These are phyloP conservation scores for Callithrix jacchus DNA, from an alignment of 2,113 vertebrate species.

Conservation along the genomic window DNA sequence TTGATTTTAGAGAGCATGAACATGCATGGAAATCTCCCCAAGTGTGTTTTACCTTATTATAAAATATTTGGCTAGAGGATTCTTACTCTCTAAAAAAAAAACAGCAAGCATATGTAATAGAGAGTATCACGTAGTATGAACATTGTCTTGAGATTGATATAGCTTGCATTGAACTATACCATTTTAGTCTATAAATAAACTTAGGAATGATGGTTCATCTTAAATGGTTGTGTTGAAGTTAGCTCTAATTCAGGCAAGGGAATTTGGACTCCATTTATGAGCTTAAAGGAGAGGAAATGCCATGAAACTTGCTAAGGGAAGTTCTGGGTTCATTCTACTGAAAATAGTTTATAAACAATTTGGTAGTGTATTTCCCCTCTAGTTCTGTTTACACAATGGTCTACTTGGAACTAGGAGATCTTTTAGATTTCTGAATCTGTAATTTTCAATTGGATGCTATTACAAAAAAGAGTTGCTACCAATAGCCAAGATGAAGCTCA, in stretches of 20 bases:
- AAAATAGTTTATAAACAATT: constrained; percentile 13
- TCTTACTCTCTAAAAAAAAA: not conserved
- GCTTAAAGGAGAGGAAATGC: not conserved
- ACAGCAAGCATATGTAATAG: not conserved
- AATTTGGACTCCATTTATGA: not conserved
- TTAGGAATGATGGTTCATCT: not conserved
- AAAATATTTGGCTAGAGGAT: not conserved
- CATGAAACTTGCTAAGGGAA: not conserved
- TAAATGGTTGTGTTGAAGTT: not conserved
- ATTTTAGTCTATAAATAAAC: constrained; percentile 16
- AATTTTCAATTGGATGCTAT: not conserved
- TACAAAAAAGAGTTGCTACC: constrained; percentile 12
- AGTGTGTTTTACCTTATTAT: not conserved
- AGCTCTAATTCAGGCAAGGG: not conserved
- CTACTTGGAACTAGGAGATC: not conserved
- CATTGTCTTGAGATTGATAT: not conserved
- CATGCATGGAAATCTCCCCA: not conserved
- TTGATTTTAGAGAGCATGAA: not conserved
- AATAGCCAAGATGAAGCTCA: constrained; percentile 14
- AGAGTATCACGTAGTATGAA: not conserved
- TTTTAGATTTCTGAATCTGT: constrained; percentile 16
- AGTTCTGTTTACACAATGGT: not conserved
- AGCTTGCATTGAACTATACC: not conserved
- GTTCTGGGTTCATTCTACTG: not conserved
- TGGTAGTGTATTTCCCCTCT: not conserved